Evolutionary conservation across 2,888 invertebrate species (phyloP), one percentile per base, ranked within the genome.

Genomic region (Caenorhabditis imperialis): DNA sequence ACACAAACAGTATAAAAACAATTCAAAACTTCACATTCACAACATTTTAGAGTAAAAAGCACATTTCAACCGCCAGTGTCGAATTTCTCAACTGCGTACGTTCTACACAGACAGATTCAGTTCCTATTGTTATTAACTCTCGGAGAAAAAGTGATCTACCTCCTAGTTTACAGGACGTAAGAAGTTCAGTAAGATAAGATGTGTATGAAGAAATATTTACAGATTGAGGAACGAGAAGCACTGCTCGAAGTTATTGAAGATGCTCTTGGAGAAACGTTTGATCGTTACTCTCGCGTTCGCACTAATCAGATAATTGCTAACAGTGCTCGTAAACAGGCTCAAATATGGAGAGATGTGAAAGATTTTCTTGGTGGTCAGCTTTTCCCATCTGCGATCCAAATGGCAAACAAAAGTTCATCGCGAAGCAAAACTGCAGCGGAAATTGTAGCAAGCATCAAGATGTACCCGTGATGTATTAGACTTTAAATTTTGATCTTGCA

Each of bases 271-370:
- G 85, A 86, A 70, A 86, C 86, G 7, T 81, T 86, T 48, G 86
- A 86, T 65, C 71, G 78, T 20, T 82, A 86, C 51, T 85, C 86
- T 10, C 72, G 86, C 16, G 73, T 78, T 30, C 70, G 81, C 27
- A 81, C 84, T 37, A 84, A 84, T 54, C 82, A 84, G 60, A 77
- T 84, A 25, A 86, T 86, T 37, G 84, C 83, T 23, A 83, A 84
- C 38, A 81, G 78, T 48, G 86, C 85, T 38, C 58, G 83, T 22
- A 85, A 84, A 70, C 86, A 86, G 79, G 82, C 81, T 6, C 80
- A 84, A 65, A 81, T 86, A 40, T 86, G 86, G 86, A 65, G 81
- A 40, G 86, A 86, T 57, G 84, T 84, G 20, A 86, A 86, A 65
- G 79, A 83, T 48, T 86, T 86, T 63, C 81, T 86, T 40, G 77